Evolutionary conservation across 2,797 vertebrate genomes (phyloP).

Genomic region (Anableps anableps): DNA sequence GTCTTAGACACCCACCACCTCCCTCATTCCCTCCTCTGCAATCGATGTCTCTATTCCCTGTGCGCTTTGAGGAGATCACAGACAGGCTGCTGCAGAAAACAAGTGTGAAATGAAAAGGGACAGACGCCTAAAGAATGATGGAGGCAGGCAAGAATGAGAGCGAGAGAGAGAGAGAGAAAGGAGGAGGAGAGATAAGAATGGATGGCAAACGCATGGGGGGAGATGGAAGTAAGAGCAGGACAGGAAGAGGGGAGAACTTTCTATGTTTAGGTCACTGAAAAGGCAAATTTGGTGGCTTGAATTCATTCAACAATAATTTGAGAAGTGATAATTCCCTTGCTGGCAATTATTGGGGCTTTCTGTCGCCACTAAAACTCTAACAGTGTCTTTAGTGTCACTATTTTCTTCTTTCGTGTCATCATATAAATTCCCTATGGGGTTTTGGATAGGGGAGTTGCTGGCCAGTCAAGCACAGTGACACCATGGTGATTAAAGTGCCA

Average conservation of each 20-base stretch:
- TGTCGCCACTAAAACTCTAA: neutral
- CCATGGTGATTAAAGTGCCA: neutral
- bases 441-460: too few relatives aligned
- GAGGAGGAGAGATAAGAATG: constrained; percentile 17
- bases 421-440: neutral
- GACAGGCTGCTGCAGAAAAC: constrained; percentile 56
- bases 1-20: constrained; percentile 43
- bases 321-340: neutral
- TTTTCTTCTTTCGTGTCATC: neutral
- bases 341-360: neutral
- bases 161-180: constrained; percentile 27
- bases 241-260: constrained; percentile 33
- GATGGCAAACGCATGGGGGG: constrained; percentile 30
- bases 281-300: constrained; percentile 18
- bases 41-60: constrained; percentile 62
- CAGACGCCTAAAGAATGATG: constrained; percentile 52
- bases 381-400: neutral
- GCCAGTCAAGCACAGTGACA: too few relatives aligned
- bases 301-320: neutral
- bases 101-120: constrained; percentile 71
- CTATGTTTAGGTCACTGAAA: constrained; percentile 22
- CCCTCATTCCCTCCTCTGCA: constrained; percentile 33
- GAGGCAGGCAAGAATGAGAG: constrained; percentile 18
- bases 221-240: constrained; percentile 7
- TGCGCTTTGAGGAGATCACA: constrained; percentile 67